Evolutionary conservation across 2,113 vertebrate genomes (phyloP), one percentile per base, ranked within the genome.

Genomic region (Riparia riparia): DNA sequence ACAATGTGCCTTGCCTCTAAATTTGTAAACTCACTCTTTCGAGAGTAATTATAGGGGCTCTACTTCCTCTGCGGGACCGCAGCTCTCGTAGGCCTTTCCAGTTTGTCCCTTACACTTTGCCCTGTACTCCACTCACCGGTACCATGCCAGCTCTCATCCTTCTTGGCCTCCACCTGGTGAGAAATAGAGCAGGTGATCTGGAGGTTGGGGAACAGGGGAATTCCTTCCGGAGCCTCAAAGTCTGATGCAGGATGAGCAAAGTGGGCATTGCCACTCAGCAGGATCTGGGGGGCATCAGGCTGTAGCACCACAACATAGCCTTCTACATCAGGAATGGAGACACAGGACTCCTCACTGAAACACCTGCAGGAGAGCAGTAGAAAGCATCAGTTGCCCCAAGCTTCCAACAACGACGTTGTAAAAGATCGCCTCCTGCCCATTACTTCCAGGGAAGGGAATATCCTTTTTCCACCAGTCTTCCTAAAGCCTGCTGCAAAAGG

Each of bases 271-370:
- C 99, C 99, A 8, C 98, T 99, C 63, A 99, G 96, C 26, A 99
- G 98, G 96, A 99, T 99, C 97, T 99, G 99, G 32, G 99, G 99
- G 32, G 99, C 99, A 10, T 99, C 99, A 0, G 99, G 99, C 97
- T 99, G 99, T 22, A 99, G 98, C 45, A 99, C 99, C 93, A 99
- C 99, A 95, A 99, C 98, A 12, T 99, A 99, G 58, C 99, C 99
- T 91, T 99, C 99, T 85, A 99, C 98, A 87, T 99, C 99, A 9
- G 98, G 99, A 80, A 99, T 98, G 64, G 99, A 98, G 87, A 99
- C 98, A 54, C 99, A 99, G 93, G 99, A 99, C 95, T 99, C 99
- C 95, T 99, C 99, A 17, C 98, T 99, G 98, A 99, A 99, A 96
- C 99, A 99, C 97, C 99, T 99, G 77, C 57, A 74, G 41, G 78